Conservation (phyloP, 2,113 vertebrate species). For the Ciconia maguari region DNA sequence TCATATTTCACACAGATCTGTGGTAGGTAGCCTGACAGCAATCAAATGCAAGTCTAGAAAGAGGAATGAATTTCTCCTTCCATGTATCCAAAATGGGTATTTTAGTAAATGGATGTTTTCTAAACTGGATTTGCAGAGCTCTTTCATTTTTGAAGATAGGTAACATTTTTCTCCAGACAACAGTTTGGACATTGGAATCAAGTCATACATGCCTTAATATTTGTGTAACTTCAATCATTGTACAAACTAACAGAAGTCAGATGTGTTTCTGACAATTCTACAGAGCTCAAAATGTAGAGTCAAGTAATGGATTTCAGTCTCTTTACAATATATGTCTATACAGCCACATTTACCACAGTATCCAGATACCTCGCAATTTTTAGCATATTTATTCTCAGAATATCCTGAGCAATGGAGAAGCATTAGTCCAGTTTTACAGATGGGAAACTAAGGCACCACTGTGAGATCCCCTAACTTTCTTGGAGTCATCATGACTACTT, state of each 20-base stretch:
- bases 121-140: not conserved
- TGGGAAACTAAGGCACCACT: not conserved
- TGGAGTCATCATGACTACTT: not conserved
- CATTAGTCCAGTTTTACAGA: not conserved
- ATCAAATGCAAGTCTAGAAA: not conserved
- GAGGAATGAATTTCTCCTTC: slow-evolving; percentile 1
- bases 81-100: not conserved
- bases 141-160: not conserved
- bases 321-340: not conserved
- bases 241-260: not conserved
- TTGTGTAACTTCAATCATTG: not conserved
- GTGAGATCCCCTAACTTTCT: not conserved
- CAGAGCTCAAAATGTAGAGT: not conserved
- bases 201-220: not conserved
- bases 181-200: not conserved
- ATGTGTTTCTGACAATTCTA: not conserved
- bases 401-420: not conserved
- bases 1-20: slow-evolving; percentile 48
- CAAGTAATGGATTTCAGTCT: not conserved
- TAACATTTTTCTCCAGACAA: not conserved
- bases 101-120: slow-evolving; percentile 1
- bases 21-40: slow-evolving; percentile 47
- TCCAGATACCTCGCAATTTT: not conserved
- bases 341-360: not conserved
- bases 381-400: not conserved